Conservation (phyloP, 30 jellyfish, hydroid and myxozoan species). For the Cassiopea andromeda region DNA sequence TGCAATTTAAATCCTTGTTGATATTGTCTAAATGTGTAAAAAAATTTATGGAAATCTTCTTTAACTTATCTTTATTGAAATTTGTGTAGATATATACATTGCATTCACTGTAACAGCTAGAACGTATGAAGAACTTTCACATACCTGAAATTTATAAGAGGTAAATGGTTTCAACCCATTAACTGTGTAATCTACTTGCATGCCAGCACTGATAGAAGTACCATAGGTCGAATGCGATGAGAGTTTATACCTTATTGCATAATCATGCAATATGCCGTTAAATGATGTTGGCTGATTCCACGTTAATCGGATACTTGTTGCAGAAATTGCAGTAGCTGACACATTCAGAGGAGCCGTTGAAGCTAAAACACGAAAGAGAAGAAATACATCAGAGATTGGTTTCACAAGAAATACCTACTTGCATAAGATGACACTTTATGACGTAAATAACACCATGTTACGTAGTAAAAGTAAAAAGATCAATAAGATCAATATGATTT, state of each 20-base stretch:
- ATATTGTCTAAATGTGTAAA: no score
- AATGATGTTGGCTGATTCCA: background rate
- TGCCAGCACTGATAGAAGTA: background rate
- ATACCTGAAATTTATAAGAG: slow-evolving; percentile 12
- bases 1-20: no score
- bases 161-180: background rate
- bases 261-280: background rate
- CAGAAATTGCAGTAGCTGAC: background rate
- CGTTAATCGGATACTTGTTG: background rate
- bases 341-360: background rate
- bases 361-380: background rate
- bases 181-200: background rate
- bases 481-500: background rate
- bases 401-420: no score
- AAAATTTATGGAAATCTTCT: no score
- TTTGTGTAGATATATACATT: background rate
- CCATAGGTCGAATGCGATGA: background rate
- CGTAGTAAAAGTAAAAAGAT: no score
- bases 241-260: background rate
- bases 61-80: no score
- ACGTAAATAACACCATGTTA: no score
- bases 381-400: no score
- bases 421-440: no score
- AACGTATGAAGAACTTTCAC: background rate
- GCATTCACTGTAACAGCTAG: background rate